Conservation (phyloP, 1,140 invertebrate genomes). For the Akabosia matsudoensis region DNA sequence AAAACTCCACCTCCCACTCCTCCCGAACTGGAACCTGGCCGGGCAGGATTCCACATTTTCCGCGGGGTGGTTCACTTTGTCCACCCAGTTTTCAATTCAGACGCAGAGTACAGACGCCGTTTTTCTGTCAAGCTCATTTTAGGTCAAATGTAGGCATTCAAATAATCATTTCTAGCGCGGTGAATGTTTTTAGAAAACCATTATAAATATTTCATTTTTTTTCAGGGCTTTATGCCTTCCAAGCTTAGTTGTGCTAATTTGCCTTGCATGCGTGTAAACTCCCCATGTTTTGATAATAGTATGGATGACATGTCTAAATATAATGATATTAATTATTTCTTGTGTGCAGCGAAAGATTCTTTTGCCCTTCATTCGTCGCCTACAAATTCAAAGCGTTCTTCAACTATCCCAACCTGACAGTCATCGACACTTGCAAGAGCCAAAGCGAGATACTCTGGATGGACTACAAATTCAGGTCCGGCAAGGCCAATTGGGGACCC, state of each 20-base stretch:
- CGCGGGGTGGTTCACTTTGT: neutral
- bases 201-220: too few species aligned
- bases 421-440: neutral
- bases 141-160: neutral
- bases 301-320: too few species aligned
- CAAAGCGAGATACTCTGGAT: neutral
- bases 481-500: neutral
- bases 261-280: too few species aligned
- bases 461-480: neutral
- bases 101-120: neutral
- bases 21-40: neutral
- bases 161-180: neutral
- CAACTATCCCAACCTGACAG: neutral
- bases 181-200: too few species aligned
- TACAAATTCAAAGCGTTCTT: too few species aligned
- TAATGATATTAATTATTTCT: too few species aligned
- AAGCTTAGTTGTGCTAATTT: too few species aligned
- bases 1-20: conserved; percentile 1
- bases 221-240: too few species aligned
- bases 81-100: neutral
- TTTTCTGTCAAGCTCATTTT: neutral
- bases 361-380: too few species aligned
- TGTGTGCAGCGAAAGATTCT: too few species aligned
- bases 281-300: too few species aligned
- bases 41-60: neutral